These are phyloP conservation scores for Geodia barretti DNA, from an alignment of 37 sponge, comb jelly and placozoan species.

Conservation along the genomic window DNA sequence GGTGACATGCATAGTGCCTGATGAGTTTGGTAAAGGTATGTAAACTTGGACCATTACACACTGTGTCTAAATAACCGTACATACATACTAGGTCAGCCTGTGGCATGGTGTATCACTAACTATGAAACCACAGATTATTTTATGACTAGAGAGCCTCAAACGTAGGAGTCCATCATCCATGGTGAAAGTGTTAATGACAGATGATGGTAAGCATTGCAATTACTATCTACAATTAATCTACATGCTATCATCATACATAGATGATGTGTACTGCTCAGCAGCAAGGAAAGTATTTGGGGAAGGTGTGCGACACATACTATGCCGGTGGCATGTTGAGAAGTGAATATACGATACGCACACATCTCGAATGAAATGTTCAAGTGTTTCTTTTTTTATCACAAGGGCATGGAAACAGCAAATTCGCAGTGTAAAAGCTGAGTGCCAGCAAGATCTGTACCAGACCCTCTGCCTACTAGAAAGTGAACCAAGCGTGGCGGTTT, in stretches of 20 bases:
- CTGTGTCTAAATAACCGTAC: neutral
- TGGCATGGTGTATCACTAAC: conserved; percentile 29
- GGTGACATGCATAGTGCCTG: conserved; percentile 23
- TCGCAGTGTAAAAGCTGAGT: conserved; percentile 4
- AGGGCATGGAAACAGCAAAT: conserved; percentile 39
- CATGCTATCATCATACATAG: neutral
- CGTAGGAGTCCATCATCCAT: conserved; percentile 1
- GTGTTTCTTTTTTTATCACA: neutral
- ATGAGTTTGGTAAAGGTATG: conserved; percentile 36
- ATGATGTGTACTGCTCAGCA: conserved; percentile 30
- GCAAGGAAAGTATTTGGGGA: conserved; percentile 19
- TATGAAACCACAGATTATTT: conserved; percentile 10
- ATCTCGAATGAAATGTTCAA: neutral
- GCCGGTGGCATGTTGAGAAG: conserved; percentile 30
- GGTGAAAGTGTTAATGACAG: conserved; percentile 29
- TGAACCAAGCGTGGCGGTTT: neutral
- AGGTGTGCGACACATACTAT: conserved; percentile 14
- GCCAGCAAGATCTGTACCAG: conserved; percentile 22
- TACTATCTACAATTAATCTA: neutral
- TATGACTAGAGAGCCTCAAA: conserved; percentile 2
- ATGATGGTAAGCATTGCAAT: conserved; percentile 24
- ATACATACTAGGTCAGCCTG: conserved; percentile 17
- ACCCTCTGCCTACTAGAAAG: conserved; percentile 2
- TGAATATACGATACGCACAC: conserved; percentile 1
- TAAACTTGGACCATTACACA: neutral